Conservation (phyloP, 2,113 vertebrate species). For the Telmatochromis sp. region DNA sequence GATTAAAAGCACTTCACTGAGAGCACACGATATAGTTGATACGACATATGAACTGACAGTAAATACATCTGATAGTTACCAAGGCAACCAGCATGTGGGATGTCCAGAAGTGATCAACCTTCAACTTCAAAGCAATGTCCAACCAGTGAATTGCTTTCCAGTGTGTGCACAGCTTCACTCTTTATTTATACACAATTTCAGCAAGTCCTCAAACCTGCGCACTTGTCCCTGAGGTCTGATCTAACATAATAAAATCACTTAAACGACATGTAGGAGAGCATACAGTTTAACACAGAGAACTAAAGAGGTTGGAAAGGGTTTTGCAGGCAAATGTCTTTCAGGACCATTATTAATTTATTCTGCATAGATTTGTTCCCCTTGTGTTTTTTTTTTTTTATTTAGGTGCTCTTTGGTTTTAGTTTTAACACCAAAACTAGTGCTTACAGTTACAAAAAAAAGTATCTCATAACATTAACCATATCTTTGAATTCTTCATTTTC, state of each 20-base stretch:
- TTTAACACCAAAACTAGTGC: not conserved
- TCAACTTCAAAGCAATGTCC: not conserved
- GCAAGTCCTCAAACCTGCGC: not conserved
- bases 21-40: not conserved
- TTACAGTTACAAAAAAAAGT: not conserved
- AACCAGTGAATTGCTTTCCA: not conserved
- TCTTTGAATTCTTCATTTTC: not conserved
- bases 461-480: not conserved
- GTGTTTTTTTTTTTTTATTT: accelerated
- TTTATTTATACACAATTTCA: not conserved
- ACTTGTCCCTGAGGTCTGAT: not conserved
- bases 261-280: not conserved
- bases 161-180: not conserved
- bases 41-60: not conserved
- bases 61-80: not conserved
- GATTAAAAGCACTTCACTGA: not conserved
- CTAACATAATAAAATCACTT: not conserved
- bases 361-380: not conserved
- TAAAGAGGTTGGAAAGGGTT: not conserved
- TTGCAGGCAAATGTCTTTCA: not conserved
- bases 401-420: not conserved
- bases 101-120: not conserved
- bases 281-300: not conserved
- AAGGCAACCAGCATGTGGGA: not conserved
- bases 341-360: not conserved